Percentiles rank a stretch among this genome's conserved stretches.
phyloP scores from a whole-genome alignment of 2,113 vertebrate species.

The Colaptes auratus region DNA sequence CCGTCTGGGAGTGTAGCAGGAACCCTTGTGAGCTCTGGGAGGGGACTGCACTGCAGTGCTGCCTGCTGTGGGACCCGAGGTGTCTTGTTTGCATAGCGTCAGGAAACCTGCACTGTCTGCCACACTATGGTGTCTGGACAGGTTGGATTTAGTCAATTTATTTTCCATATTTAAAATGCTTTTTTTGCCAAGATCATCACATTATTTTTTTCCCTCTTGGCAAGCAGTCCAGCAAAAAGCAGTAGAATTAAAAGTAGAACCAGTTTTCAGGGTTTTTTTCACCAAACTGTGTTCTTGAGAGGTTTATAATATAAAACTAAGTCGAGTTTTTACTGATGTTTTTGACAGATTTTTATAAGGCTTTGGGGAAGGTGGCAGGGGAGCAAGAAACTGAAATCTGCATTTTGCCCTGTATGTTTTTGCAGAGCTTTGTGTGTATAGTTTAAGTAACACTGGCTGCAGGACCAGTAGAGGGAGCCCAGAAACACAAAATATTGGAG shows the following conservation, averaged over 20 bases:
- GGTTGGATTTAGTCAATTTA: not conserved
- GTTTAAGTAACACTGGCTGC: not conserved
- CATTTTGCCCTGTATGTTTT: not conserved
- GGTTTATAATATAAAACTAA: not conserved
- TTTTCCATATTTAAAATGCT: constrained; percentile 14
- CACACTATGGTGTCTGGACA: not conserved
- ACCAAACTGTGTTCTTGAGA: not conserved
- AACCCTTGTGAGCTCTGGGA: not conserved
- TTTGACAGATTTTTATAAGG: not conserved
- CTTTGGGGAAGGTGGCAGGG: not conserved
- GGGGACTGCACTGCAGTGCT: fast-evolving
- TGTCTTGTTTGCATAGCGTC: not conserved
- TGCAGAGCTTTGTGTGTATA: not conserved
- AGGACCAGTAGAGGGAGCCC: constrained; percentile 62
- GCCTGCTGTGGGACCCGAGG: not conserved
- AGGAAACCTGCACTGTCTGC: not conserved
- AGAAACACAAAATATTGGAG: constrained; percentile 36
- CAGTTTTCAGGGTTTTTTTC: not conserved
- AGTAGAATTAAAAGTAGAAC: not conserved
- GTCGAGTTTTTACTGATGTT: not conserved
- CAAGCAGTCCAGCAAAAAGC: not conserved
- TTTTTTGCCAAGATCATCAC: not conserved
- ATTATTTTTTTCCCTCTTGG: not conserved
- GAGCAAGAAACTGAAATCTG: not conserved
- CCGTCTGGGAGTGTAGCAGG: not conserved